These are phyloP conservation scores for Catostylus mosaicus DNA, from an alignment of 30 jellyfish, hydroid and myxozoan genomes.

Conservation along the genomic window DNA sequence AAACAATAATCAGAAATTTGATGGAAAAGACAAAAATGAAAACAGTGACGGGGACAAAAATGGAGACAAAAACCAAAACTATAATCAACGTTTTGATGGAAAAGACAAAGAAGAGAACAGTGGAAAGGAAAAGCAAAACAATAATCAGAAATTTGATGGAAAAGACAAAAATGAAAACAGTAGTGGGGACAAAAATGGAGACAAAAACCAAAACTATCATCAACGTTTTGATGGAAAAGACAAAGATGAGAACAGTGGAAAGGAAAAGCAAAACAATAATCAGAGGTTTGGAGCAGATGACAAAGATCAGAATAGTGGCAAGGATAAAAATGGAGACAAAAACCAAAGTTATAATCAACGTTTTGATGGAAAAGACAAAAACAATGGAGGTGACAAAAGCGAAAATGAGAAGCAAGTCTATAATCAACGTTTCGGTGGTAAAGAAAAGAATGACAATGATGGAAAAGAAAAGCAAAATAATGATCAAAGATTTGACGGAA, in stretches of 20 bases:
- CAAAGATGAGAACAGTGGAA: no score
- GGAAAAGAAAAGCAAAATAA: background rate
- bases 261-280: background rate
- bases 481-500: background rate
- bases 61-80: background rate
- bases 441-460: background rate
- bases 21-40: background rate
- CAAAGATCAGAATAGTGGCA: background rate
- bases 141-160: background rate
- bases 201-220: background rate
- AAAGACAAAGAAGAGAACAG: background rate
- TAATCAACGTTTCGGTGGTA: slow-evolving; percentile 5
- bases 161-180: background rate
- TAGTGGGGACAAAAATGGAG: background rate
- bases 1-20: background rate
- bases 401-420: background rate
- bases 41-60: no score
- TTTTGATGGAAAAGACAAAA: slow-evolving; percentile 10
- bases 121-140: background rate
- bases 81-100: background rate
- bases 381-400: background rate
- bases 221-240: slow-evolving; percentile 4
- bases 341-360: slow-evolving; percentile 13
- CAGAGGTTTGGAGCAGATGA: slow-evolving; percentile 8
- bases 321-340: background rate